Conservation (phyloP, 2,888 invertebrate species). For the Harpalus rufipes region DNA sequence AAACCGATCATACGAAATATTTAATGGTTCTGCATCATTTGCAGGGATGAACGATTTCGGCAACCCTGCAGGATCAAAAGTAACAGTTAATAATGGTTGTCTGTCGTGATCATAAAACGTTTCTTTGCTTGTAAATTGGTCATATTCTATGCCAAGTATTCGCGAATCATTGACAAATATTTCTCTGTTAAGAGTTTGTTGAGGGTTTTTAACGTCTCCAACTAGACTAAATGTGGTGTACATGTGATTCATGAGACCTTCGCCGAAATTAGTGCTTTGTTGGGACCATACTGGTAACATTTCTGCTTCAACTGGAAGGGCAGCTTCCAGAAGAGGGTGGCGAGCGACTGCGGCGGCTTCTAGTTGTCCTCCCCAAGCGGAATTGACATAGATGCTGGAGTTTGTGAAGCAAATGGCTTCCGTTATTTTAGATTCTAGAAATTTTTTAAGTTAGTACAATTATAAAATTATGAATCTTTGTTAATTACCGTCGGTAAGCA, state of each 20-base stretch:
- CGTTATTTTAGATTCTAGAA: slow-evolving; percentile 83
- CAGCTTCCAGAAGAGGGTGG: slow-evolving; percentile 90
- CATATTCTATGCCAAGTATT: slow-evolving; percentile 94
- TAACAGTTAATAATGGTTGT: slow-evolving; percentile 89
- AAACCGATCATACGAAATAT: slow-evolving; percentile 93
- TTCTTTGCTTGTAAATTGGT: slow-evolving; percentile 93
- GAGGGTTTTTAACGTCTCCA: slow-evolving; percentile 91
- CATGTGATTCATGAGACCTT: slow-evolving; percentile 87
- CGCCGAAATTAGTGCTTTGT: slow-evolving; percentile 88
- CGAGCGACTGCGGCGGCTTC: slow-evolving; percentile 88
- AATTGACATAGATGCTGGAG: slow-evolving; percentile 87
- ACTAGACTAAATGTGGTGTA: slow-evolving; percentile 89
- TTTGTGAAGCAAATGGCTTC: slow-evolving; percentile 88
- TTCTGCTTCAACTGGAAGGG: slow-evolving; percentile 92
- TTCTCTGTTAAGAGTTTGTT: slow-evolving; percentile 90
- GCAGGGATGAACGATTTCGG: slow-evolving; percentile 92
- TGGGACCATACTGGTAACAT: slow-evolving; percentile 95
- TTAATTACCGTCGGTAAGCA: slow-evolving; percentile 79
- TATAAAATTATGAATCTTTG: slow-evolving; percentile 67
- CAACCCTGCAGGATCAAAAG: slow-evolving; percentile 93
- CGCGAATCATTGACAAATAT: slow-evolving; percentile 92
- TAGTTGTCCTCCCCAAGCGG: slow-evolving; percentile 87
- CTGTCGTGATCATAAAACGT: slow-evolving; percentile 92
- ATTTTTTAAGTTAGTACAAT: neutral
- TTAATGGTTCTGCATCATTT: slow-evolving; percentile 88